These are phyloP conservation scores for Andrena trimmerana DNA, from an alignment of 2,888 invertebrate genomes.

Conservation along the genomic window DNA sequence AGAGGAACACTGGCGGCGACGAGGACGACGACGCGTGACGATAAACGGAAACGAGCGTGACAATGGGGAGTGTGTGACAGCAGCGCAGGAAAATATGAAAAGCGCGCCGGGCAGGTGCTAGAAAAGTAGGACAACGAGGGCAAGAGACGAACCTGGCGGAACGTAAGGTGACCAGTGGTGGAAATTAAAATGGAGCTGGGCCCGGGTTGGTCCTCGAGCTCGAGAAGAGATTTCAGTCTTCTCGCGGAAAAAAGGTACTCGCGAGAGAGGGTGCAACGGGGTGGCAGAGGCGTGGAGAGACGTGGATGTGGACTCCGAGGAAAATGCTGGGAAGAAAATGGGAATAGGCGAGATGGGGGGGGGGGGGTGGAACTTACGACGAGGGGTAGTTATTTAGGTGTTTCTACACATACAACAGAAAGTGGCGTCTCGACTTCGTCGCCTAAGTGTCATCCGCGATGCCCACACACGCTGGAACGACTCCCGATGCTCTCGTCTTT, in stretches of 20 bases:
- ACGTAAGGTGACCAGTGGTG: conserved; percentile 6
- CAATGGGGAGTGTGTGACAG: not conserved
- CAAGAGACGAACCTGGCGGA: not conserved
- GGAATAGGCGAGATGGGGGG: conserved; percentile 19
- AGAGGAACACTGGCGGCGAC: not conserved
- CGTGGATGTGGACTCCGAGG: conserved; percentile 12
- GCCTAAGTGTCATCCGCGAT: conserved; percentile 35
- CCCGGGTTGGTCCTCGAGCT: not conserved
- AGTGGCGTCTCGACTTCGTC: conserved; percentile 38
- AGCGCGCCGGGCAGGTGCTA: not conserved
- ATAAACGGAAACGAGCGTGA: conserved; percentile 12
- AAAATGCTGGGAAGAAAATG: conserved; percentile 33
- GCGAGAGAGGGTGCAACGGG: not conserved
- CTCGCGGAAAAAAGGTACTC: not conserved
- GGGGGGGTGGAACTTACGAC: conserved; percentile 5
- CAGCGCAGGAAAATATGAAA: not conserved
- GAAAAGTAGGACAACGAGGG: conserved; percentile 1
- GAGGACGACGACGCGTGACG: conserved; percentile 3
- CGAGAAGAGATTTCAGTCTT: not conserved
- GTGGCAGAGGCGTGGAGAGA: not conserved
- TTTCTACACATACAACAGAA: not conserved
- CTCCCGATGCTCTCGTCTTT: conserved; percentile 42
- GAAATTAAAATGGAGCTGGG: conserved; percentile 22
- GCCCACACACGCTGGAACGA: conserved; percentile 24
- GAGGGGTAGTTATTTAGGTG: conserved; percentile 9